Evolutionary conservation across 2,888 invertebrate species (phyloP).

Genomic region (Desoria tigrina): DNA sequence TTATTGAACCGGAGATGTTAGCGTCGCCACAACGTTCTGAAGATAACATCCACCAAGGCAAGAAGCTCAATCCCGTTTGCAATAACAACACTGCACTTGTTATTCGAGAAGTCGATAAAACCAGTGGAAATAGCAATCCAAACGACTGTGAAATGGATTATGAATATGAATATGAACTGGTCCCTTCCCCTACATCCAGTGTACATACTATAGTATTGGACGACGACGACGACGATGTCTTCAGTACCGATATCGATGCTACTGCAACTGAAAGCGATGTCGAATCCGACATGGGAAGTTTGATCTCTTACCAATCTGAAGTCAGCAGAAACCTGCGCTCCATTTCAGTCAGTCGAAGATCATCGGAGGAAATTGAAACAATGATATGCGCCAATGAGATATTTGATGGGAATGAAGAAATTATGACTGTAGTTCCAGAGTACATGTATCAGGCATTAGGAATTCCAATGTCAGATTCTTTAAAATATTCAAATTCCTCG

Average conservation of each 20-base stretch:
- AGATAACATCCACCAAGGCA: too few species aligned
- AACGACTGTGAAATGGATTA: neutral
- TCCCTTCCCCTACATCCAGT: neutral
- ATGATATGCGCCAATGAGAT: neutral
- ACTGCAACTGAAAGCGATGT: neutral
- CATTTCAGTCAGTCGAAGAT: neutral
- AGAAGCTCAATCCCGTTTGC: too few species aligned
- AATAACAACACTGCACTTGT: too few species aligned
- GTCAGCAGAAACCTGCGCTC: too few species aligned
- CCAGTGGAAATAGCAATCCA: neutral
- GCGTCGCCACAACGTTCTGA: too few species aligned
- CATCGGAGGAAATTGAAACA: constrained; percentile 5
- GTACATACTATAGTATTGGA: neutral
- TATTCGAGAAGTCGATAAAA: neutral
- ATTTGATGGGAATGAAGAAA: constrained; percentile 5
- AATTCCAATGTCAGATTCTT: neutral
- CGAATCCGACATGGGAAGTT: neutral
- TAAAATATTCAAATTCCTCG: neutral
- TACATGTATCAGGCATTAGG: constrained; percentile 15
- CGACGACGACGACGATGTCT: neutral
- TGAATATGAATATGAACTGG: too few species aligned
- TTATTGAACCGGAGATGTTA: too few species aligned
- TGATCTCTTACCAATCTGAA: too few species aligned
- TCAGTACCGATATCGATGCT: neutral
- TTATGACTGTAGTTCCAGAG: constrained; percentile 14